Percentiles rank a stretch among this genome's conserved stretches.
phyloP scores from a whole-genome alignment of 2,888 invertebrate genomes.

The Sicus ferrugineus region DNA sequence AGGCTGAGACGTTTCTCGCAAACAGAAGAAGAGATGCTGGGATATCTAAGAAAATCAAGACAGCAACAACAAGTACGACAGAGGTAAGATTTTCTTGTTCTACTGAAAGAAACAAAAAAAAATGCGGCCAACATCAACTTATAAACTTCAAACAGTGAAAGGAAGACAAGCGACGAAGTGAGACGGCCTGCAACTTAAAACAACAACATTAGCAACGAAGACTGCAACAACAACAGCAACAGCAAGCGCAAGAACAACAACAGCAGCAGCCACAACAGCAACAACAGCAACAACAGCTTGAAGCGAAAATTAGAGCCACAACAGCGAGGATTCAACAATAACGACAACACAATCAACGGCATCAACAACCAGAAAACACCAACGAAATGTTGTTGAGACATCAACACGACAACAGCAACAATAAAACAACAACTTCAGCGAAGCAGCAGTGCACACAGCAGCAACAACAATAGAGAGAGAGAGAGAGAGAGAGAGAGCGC shows the following conservation, averaged over 20 bases:
- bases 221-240: slow-evolving; percentile 32
- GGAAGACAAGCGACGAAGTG: background rate
- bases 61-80: too few relatives aligned
- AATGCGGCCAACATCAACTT: too few relatives aligned
- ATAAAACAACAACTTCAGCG: background rate
- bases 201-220: slow-evolving; percentile 19
- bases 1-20: too few relatives aligned
- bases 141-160: background rate
- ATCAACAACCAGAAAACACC: too few relatives aligned
- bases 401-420: background rate
- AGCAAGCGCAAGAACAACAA: slow-evolving; percentile 27
- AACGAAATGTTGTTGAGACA: too few relatives aligned
- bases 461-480: too few relatives aligned
- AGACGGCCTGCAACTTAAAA: background rate
- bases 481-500: too few relatives aligned
- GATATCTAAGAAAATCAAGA: too few relatives aligned
- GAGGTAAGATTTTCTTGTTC: too few relatives aligned
- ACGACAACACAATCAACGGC: background rate
- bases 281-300: slow-evolving; percentile 28
- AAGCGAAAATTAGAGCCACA: background rate
- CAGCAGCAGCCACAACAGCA: slow-evolving; percentile 34
- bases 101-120: too few relatives aligned
- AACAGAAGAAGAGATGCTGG: too few relatives aligned
- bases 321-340: background rate
- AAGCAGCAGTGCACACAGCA: background rate